Evolutionary conservation across 2,888 invertebrate genomes (phyloP).

Genomic region (Stictocephala bisonia): DNA sequence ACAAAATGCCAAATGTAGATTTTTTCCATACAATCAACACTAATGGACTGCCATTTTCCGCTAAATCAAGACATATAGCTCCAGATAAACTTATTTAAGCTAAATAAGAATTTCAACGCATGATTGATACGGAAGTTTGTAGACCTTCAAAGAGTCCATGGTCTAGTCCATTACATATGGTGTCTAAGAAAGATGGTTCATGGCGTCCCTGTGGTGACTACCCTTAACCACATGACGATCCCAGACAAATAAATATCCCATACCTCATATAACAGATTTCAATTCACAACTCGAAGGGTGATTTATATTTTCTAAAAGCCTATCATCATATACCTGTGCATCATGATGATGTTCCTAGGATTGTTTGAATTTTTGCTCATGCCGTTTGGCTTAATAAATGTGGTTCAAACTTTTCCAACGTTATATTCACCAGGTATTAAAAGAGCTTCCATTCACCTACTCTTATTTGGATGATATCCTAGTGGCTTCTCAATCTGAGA

Average conservation of each 20-base stretch:
- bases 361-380: constrained; percentile 54
- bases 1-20: constrained; percentile 6
- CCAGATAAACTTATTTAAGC: constrained; percentile 56
- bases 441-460: constrained; percentile 52
- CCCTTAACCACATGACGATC: constrained; percentile 57
- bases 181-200: constrained; percentile 54
- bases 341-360: constrained; percentile 55
- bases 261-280: constrained; percentile 57
- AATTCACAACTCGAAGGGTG: constrained; percentile 43
- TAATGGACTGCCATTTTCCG: constrained; percentile 48
- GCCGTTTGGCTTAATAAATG: constrained; percentile 55
- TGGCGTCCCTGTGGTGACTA: constrained; percentile 60
- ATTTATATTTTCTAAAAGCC: constrained; percentile 52
- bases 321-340: constrained; percentile 59
- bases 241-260: constrained; percentile 58
- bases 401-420: constrained; percentile 58
- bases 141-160: constrained; percentile 57
- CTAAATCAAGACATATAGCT: constrained; percentile 46
- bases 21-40: constrained; percentile 50
- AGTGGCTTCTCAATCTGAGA: constrained; percentile 47
- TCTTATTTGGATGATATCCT: constrained; percentile 56
- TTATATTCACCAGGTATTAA: constrained; percentile 54
- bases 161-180: constrained; percentile 57
- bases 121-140: constrained; percentile 54
- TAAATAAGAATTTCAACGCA: constrained; percentile 52